Conservation (phyloP, 2,888 invertebrate species). For the Rhabditophanes sp. region DNA sequence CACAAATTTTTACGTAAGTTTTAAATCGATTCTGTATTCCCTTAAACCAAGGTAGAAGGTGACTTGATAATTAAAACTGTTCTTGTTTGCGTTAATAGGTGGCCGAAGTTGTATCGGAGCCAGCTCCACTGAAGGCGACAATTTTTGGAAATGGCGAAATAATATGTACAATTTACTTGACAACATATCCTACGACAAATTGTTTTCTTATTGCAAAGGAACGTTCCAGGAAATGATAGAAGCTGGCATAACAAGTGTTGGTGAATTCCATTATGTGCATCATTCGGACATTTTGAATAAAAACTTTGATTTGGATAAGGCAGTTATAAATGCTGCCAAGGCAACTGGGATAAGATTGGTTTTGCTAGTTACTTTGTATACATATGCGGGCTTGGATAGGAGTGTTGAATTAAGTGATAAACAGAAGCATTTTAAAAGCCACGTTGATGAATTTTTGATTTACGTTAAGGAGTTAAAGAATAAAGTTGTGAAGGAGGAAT, state of each 20-base stretch:
- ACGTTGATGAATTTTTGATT: constrained; percentile 22
- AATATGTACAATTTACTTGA: constrained; percentile 39
- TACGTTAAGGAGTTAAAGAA: too few species aligned
- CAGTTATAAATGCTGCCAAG: constrained; percentile 32
- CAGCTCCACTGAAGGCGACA: constrained; percentile 19
- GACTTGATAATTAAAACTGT: constrained; percentile 28
- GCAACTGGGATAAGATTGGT: constrained; percentile 35
- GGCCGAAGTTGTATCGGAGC: constrained; percentile 29
- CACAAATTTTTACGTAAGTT: constrained; percentile 35
- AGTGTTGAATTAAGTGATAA: constrained; percentile 7
- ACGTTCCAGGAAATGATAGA: constrained; percentile 40
- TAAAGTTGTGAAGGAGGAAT: constrained; percentile 1
- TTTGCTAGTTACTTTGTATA: constrained; percentile 35
- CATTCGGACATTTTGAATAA: constrained; percentile 12
- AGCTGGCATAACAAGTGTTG: constrained; percentile 41
- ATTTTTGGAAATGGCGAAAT: constrained; percentile 41
- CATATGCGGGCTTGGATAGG: constrained; percentile 27
- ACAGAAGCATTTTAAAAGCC: constrained; percentile 23
- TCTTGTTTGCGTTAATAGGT: too few species aligned
- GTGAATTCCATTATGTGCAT: constrained; percentile 43
- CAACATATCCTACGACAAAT: constrained; percentile 19
- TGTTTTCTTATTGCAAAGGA: constrained; percentile 26
- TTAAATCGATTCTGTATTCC: too few species aligned
- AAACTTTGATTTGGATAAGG: constrained; percentile 27
- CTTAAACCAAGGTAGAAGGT: too few species aligned